Conservation (phyloP, 2,888 invertebrate genomes). For the Cataglyphis altisquamis region DNA sequence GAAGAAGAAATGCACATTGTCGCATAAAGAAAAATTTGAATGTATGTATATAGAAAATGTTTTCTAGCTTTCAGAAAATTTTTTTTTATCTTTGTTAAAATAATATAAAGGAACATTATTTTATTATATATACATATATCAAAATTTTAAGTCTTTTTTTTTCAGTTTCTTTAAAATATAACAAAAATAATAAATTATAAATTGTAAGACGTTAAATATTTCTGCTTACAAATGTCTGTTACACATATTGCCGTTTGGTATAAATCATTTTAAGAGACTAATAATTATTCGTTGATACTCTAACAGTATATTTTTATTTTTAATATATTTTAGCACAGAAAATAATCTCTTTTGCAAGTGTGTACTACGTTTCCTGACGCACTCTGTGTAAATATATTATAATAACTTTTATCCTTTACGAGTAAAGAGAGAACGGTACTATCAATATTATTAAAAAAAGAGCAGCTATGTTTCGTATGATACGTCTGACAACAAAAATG, state of each 20-base stretch:
- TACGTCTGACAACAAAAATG: not conserved
- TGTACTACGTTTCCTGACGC: too few species aligned
- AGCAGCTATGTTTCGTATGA: not conserved
- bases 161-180: not conserved
- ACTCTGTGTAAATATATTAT: not conserved
- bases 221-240: not conserved
- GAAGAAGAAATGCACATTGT: not conserved
- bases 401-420: not conserved
- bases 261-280: not conserved
- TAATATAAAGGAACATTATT: not conserved
- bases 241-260: not conserved
- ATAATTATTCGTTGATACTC: too few species aligned
- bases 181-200: slow-evolving; percentile 4
- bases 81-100: not conserved
- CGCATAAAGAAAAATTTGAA: not conserved
- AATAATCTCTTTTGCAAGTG: too few species aligned
- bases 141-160: not conserved
- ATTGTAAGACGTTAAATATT: not conserved
- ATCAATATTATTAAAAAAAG: not conserved
- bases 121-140: not conserved
- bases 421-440: too few species aligned
- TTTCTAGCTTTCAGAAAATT: not conserved
- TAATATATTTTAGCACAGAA: too few species aligned
- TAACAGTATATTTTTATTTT: too few species aligned
- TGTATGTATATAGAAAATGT: not conserved